phyloP scores from a whole-genome alignment of 37 sponge, comb jelly and placozoan genomes.

The Ephydatia muelleri region DNA sequence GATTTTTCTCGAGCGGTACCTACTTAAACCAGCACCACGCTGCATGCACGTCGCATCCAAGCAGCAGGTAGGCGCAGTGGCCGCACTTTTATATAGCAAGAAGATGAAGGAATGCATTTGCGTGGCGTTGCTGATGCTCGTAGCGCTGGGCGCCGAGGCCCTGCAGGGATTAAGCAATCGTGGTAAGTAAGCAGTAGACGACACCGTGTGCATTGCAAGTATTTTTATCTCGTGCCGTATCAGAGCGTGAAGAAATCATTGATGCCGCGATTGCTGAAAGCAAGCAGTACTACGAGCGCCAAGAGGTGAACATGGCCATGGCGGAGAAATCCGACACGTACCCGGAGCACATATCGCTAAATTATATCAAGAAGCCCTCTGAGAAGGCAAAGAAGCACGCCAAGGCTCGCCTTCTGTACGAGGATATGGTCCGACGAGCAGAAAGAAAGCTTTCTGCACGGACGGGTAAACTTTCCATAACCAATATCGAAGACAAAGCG shows the following conservation, averaged over 20 bases:
- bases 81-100: too few species aligned
- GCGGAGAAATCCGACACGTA: neutral
- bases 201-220: neutral
- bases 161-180: neutral
- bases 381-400: slow-evolving; percentile 23
- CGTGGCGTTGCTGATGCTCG: neutral
- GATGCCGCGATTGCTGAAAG: neutral
- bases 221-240: neutral
- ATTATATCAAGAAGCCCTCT: slow-evolving; percentile 49
- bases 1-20: too few species aligned
- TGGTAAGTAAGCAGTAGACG: neutral
- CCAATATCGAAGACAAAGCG: too few species aligned
- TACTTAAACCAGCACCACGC: too few species aligned
- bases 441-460: slow-evolving; percentile 57
- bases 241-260: neutral
- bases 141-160: neutral
- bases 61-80: too few species aligned
- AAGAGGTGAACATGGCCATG: neutral
- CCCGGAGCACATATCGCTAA: neutral
- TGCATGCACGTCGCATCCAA: too few species aligned
- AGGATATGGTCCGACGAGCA: slow-evolving; percentile 43
- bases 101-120: neutral
- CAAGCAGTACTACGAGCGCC: neutral
- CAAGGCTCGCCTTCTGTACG: slow-evolving; percentile 28
- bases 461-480: too few species aligned